Percentiles rank a stretch among this genome's conserved stretches.
Conservation (phyloP, 2,888 invertebrate species). For the Nasonovia ribisnigri region DNA sequence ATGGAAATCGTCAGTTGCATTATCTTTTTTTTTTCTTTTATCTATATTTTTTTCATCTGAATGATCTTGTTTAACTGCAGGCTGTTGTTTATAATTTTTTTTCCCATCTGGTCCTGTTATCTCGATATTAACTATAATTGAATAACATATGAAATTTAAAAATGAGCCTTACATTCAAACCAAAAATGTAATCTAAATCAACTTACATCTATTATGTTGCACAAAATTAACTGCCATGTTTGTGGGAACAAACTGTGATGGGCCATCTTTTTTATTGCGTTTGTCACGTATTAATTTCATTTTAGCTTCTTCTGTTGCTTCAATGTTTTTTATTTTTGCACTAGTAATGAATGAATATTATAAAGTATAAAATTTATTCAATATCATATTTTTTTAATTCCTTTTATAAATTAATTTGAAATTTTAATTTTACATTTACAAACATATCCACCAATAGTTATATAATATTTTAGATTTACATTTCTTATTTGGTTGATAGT, state of each 20-base stretch:
- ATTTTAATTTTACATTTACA: background rate
- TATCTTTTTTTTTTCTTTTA: slow-evolving; percentile 76
- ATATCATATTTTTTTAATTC: background rate
- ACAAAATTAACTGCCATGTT: slow-evolving; percentile 99
- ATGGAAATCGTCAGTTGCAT: slow-evolving; percentile 97
- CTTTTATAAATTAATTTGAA: background rate
- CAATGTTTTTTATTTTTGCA: slow-evolving; percentile 98
- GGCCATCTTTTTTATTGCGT: slow-evolving; percentile 91
- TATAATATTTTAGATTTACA: background rate
- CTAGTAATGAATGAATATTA: slow-evolving; percentile 70
- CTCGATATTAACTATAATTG: slow-evolving; percentile 85
- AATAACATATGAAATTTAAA: background rate
- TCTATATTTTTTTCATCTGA: slow-evolving; percentile 69
- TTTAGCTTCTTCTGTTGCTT: slow-evolving; percentile 99
- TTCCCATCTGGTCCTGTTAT: slow-evolving; percentile 76
- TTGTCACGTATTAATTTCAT: slow-evolving; percentile 90
- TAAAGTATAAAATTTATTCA: background rate
- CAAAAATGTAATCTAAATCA: slow-evolving; percentile 52
- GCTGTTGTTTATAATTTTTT: slow-evolving; percentile 72
- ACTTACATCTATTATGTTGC: slow-evolving; percentile 93
- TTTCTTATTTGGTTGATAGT: background rate
- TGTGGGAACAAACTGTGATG: slow-evolving; percentile 95
- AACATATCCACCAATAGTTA: background rate
- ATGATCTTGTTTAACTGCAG: slow-evolving; percentile 65
- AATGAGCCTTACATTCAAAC: slow-evolving; percentile 53